Evolutionary conservation across 2,797 vertebrate species (phyloP).

Genomic region (Xenops minutus): DNA sequence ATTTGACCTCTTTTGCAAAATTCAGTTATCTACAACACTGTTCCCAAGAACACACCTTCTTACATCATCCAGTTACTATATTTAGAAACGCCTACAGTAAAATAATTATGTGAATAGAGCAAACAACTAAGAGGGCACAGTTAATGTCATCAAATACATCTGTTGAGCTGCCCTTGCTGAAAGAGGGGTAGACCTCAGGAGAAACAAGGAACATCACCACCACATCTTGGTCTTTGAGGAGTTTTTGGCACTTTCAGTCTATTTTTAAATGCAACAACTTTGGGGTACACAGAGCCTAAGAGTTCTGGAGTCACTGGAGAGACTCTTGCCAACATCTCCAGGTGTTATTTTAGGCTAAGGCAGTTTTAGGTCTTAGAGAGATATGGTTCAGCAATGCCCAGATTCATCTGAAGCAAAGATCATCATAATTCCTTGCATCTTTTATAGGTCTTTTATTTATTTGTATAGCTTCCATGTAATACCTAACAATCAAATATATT

Average conservation of each 20-base stretch:
- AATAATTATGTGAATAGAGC: constrained; percentile 24
- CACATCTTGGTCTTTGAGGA: not conserved
- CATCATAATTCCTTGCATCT: not conserved
- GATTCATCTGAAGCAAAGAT: not conserved
- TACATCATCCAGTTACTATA: constrained; percentile 12
- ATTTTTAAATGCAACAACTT: not conserved
- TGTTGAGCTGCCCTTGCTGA: not conserved
- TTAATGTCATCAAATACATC: not conserved
- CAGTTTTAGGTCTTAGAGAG: not conserved
- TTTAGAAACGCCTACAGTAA: constrained; percentile 43
- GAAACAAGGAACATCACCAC: not conserved
- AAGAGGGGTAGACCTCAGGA: not conserved
- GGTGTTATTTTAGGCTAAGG: not conserved
- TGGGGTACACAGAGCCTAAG: not conserved
- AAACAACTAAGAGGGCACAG: constrained; percentile 24
- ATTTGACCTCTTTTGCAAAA: constrained; percentile 22
- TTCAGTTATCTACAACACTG: not conserved
- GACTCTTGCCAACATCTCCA: not conserved
- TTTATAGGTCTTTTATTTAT: not conserved
- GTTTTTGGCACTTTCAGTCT: not conserved
- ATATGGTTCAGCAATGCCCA: not conserved
- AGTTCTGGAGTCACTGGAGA: not conserved
- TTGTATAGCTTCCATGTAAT: not conserved
- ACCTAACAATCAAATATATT: not conserved
- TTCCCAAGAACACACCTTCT: constrained; percentile 15